Evolutionary conservation across 2,888 invertebrate species (phyloP).

Genomic region (Tortrix viridana): DNA sequence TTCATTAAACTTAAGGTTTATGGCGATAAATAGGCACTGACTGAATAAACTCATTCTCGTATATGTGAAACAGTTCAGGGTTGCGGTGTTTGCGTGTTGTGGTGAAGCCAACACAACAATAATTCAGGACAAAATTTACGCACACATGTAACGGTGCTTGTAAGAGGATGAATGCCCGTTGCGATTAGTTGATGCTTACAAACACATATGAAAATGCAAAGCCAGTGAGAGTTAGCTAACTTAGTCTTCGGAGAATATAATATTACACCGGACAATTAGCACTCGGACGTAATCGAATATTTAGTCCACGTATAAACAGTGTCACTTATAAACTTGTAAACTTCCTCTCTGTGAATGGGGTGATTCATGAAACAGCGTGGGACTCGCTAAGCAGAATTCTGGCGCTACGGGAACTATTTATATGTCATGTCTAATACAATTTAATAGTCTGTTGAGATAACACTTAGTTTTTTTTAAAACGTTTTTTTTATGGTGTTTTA

Average conservation of each 20-base stretch:
- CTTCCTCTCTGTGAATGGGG: conserved; percentile 58
- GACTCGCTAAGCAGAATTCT: conserved; percentile 24
- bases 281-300: conserved; percentile 36
- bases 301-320: conserved; percentile 50
- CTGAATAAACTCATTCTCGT: conserved; percentile 60
- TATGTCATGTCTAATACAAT: conserved; percentile 21
- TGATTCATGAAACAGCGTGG: conserved; percentile 48
- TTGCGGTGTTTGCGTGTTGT: no score
- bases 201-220: no score
- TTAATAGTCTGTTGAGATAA: conserved; percentile 20
- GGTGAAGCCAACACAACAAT: no score
- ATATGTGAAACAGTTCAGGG: conserved; percentile 29
- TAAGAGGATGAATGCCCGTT: no score
- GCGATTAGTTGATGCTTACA: no score
- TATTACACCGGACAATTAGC: conserved; percentile 31
- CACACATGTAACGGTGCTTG: no score
- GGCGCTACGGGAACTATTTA: conserved; percentile 32
- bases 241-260: conserved; percentile 60
- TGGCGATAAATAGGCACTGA: conserved; percentile 23
- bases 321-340: conserved; percentile 42
- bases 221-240: conserved; percentile 38
- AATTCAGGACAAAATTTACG: no score
- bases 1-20: conserved; percentile 1
- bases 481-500: no score
- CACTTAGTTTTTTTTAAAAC: conserved; percentile 16